phyloP scores from a whole-genome alignment of 2,113 vertebrate genomes.

The Hippocampus comes region DNA sequence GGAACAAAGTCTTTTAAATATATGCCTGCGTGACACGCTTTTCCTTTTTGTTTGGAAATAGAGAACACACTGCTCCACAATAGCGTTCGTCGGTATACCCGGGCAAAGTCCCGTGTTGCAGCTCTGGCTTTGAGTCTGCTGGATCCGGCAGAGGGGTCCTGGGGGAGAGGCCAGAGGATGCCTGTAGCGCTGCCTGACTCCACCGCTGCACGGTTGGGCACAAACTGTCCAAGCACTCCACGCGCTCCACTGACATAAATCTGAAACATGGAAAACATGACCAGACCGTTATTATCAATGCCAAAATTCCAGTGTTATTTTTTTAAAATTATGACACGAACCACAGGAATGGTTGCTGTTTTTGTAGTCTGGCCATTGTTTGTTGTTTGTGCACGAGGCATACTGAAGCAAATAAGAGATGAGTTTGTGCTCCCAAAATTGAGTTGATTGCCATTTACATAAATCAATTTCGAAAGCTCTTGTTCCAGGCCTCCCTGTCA shows the following conservation, averaged over 20 bases:
- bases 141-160: conserved; percentile 65
- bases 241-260: conserved; percentile 78
- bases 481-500: not conserved
- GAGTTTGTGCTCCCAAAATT: not conserved
- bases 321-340: not conserved
- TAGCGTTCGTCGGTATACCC: conserved; percentile 62
- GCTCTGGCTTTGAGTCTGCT: conserved; percentile 80
- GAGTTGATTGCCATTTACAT: not conserved
- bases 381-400: not conserved
- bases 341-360: not conserved
- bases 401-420: not conserved
- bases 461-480: not conserved
- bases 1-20: not conserved
- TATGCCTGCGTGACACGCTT: not conserved
- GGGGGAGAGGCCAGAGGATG: conserved; percentile 38
- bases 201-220: conserved; percentile 79
- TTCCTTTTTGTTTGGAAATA: not conserved
- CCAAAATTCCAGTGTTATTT: not conserved
- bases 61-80: no score
- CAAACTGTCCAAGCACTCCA: conserved; percentile 85
- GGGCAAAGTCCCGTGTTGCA: conserved; percentile 81
- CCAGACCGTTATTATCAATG: not conserved
- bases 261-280: conserved; percentile 52
- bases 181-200: conserved; percentile 77
- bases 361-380: not conserved